Conservation (phyloP, 2,113 vertebrate species). For the Edolisoma coerulescens region DNA sequence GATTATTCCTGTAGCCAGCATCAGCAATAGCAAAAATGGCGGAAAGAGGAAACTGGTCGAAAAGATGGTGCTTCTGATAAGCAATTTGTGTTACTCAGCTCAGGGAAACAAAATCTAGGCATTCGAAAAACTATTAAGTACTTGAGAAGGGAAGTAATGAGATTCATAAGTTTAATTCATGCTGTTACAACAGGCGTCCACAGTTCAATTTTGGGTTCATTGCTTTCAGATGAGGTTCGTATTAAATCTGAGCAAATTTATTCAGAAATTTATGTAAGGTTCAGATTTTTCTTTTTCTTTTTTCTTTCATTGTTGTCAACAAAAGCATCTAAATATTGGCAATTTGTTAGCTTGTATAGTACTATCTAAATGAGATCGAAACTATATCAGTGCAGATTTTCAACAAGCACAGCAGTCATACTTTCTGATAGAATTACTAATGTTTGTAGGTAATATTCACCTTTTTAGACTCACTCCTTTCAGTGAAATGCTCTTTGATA, state of each 20-base stretch:
- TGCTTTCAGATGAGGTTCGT: background rate
- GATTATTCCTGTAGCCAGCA: background rate
- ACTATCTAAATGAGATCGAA: background rate
- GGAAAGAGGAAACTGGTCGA: background rate
- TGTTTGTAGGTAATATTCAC: background rate
- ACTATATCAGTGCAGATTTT: background rate
- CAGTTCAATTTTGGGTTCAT: background rate
- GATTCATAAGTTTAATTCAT: background rate
- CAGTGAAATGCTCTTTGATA: background rate
- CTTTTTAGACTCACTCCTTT: background rate
- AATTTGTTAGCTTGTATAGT: background rate
- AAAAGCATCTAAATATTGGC: background rate
- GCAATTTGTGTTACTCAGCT: background rate
- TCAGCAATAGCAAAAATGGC: background rate
- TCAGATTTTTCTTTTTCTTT: background rate
- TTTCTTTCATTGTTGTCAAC: background rate
- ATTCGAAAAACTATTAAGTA: conserved; percentile 28
- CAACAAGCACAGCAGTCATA: background rate
- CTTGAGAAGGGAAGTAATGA: background rate
- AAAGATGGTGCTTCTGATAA: background rate
- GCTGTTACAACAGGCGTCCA: background rate
- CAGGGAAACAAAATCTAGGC: background rate
- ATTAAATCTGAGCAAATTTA: background rate
- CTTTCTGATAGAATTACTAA: background rate
- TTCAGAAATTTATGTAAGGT: background rate